Percentiles rank a stretch among this genome's conserved stretches.
These are phyloP conservation scores for Edolisoma coerulescens DNA, from an alignment of 2,113 vertebrate species.

Conservation along the genomic window DNA sequence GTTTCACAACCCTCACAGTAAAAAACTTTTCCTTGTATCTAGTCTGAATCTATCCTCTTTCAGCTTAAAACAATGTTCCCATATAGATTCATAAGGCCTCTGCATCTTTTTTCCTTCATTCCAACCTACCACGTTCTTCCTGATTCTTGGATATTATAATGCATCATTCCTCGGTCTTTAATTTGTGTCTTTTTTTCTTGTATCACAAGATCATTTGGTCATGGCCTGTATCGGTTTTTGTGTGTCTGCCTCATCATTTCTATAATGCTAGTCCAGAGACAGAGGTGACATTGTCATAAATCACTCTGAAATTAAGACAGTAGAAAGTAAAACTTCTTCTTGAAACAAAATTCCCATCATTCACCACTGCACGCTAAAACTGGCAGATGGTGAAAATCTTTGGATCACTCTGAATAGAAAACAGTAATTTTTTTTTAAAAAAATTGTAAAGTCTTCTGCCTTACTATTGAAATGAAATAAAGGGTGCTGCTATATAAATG, in stretches of 20 bases:
- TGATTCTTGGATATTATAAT: not conserved
- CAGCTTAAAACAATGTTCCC: not conserved
- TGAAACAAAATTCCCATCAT: not conserved
- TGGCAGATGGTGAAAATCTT: not conserved
- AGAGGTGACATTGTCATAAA: not conserved
- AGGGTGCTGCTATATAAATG: no score
- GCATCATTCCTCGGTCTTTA: not conserved
- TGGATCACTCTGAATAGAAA: not conserved
- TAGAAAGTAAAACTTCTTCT: not conserved
- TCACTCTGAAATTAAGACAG: not conserved
- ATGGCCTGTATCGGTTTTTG: not conserved
- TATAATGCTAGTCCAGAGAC: not conserved
- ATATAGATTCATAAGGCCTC: not conserved
- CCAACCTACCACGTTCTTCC: not conserved
- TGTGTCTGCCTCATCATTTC: not conserved
- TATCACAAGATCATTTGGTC: not conserved
- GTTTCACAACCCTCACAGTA: not conserved
- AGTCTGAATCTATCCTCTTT: not conserved
- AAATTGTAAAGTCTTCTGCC: not conserved
- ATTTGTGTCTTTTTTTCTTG: not conserved
- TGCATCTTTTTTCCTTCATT: not conserved
- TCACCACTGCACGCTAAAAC: not conserved
- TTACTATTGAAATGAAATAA: not conserved
- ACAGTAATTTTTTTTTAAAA: not conserved
- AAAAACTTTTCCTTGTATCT: not conserved